A percentile compares a stretch with the other conserved stretches of the same genome.
Evolutionary conservation across 1,140 invertebrate species (phyloP).

Genomic region (Cyphomyrmex costatus): DNA sequence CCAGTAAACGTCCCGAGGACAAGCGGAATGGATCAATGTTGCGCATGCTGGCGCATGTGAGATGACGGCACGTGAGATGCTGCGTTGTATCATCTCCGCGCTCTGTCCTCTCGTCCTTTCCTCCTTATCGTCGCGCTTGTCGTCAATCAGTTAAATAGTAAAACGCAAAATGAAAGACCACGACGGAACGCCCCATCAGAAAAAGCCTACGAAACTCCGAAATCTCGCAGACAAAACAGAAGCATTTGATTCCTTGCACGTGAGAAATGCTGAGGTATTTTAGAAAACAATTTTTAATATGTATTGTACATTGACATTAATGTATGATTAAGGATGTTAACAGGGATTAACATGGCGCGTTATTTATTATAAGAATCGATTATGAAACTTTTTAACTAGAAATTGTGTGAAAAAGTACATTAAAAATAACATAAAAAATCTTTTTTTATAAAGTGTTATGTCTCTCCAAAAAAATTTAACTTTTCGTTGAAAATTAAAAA

Average conservation of each 20-base stretch:
- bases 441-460: not conserved
- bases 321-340: not conserved
- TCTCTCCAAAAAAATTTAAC: not conserved
- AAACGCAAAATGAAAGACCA: constrained; percentile 82
- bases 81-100: constrained; percentile 67
- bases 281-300: constrained; percentile 5
- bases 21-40: constrained; percentile 79
- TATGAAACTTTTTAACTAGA: not conserved
- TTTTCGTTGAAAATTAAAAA: not conserved
- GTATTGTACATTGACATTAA: not conserved
- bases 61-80: constrained; percentile 67
- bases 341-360: not conserved
- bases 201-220: constrained; percentile 88
- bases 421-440: not conserved
- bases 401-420: not conserved
- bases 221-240: constrained; percentile 89
- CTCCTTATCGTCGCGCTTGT: constrained; percentile 60
- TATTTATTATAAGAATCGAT: not conserved
- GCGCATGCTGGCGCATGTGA: constrained; percentile 81
- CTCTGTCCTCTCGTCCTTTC: constrained; percentile 52
- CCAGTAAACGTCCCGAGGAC: constrained; percentile 24
- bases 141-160: constrained; percentile 1
- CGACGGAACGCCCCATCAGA: constrained; percentile 81
- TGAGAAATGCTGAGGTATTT: constrained; percentile 87
- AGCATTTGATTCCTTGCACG: constrained; percentile 89